Evolutionary conservation across 2,113 vertebrate genomes (phyloP).

Genomic region (cattle (Bos taurus)): ARS-UCD2.0 NC_037348.1:21370001-21370500

Average conservation of each 20-base stretch:
- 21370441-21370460: background rate
- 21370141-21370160: background rate
- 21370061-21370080: background rate
- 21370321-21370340: background rate
- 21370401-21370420: background rate
- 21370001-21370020: background rate
- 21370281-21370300: background rate
- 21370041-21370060: background rate
- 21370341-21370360: background rate
- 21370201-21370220: background rate
- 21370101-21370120: background rate
- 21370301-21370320: background rate
- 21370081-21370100: background rate
- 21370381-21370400: background rate
- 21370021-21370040: background rate
- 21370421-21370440: background rate
- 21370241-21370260: background rate
- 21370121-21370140: background rate
- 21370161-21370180: background rate
- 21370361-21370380: background rate
- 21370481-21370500: background rate
- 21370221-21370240: background rate
- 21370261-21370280: background rate
- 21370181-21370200: background rate
- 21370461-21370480: background rate